Evolutionary conservation across 2,113 vertebrate genomes (phyloP).

Genomic region (Uropsilus gracilis): DNA sequence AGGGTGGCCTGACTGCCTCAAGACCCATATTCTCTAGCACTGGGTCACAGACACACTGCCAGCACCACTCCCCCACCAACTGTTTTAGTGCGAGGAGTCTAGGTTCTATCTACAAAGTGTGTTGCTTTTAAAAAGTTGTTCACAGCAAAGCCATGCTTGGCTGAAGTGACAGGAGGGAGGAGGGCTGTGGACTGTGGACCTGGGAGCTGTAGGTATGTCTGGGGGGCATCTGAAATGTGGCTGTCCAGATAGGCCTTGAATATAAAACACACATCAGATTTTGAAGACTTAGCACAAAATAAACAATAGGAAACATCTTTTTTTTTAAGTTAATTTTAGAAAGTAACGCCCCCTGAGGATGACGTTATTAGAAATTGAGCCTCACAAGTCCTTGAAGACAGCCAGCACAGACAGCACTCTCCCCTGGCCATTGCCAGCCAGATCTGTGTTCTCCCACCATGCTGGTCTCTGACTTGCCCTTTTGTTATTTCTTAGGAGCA

Average conservation of each 20-base stretch:
- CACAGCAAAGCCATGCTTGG: neutral
- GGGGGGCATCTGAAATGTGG: neutral
- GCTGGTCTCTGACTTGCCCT: neutral
- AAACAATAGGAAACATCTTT: neutral
- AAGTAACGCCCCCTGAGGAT: neutral
- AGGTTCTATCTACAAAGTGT: neutral
- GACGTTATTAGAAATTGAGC: neutral
- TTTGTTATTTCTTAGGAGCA: neutral
- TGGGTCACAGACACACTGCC: neutral
- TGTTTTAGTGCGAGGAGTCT: neutral
- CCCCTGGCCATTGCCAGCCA: no score
- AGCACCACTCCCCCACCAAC: neutral
- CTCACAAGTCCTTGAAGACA: neutral
- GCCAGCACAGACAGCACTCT: neutral
- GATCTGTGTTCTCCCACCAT: no score
- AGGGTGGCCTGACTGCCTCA: neutral
- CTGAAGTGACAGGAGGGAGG: neutral
- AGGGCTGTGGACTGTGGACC: neutral
- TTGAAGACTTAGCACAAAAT: neutral
- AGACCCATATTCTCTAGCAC: neutral
- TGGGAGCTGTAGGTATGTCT: rapidly evolving
- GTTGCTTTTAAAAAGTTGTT: neutral
- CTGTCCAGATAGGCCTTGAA: neutral
- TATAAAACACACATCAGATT: neutral
- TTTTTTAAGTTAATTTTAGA: neutral